Percentiles rank a stretch among this genome's conserved stretches.
phyloP scores from a whole-genome alignment of 2,797 vertebrate genomes.

The Malacoraja senta region DNA sequence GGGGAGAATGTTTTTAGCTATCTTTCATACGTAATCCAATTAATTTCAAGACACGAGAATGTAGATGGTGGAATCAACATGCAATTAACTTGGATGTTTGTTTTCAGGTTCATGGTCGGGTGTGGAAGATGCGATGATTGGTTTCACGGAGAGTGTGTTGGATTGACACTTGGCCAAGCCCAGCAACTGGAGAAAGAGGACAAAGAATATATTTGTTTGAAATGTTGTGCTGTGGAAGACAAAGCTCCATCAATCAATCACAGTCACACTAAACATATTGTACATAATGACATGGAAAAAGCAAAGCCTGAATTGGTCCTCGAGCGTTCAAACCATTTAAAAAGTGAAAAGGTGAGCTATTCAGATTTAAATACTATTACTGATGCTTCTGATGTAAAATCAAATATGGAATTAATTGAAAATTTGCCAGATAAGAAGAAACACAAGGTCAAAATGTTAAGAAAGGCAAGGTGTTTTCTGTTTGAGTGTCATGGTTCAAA shows the following conservation, averaged over 20 bases:
- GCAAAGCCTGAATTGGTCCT: constrained; percentile 55
- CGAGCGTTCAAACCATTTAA: constrained; percentile 62
- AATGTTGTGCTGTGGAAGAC: constrained; percentile 88
- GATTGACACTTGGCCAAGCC: constrained; percentile 84
- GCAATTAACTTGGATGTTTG: background rate
- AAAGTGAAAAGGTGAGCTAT: constrained; percentile 56
- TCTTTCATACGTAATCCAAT: background rate
- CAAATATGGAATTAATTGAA: constrained; percentile 43
- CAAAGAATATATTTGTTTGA: constrained; percentile 91
- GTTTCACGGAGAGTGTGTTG: constrained; percentile 97
- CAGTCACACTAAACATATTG: constrained; percentile 40
- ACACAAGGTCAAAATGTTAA: constrained; percentile 74
- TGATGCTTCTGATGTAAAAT: constrained; percentile 49
- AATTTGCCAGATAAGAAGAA: constrained; percentile 54
- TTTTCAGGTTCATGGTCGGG: constrained; percentile 90
- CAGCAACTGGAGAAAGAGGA: constrained; percentile 94
- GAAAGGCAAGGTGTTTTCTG: constrained; percentile 59
- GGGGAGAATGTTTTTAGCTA: background rate
- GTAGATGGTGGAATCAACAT: too few relatives aligned
- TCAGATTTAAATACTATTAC: constrained; percentile 55
- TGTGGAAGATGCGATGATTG: constrained; percentile 96
- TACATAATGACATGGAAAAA: constrained; percentile 49
- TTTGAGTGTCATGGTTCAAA: background rate
- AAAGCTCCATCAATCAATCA: constrained; percentile 54
- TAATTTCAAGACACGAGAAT: too few relatives aligned